A percentile compares a stretch with the other conserved stretches of the same genome.
phyloP scores from a whole-genome alignment of 1,140 invertebrate genomes.

The Diorhabda sublineata region DNA sequence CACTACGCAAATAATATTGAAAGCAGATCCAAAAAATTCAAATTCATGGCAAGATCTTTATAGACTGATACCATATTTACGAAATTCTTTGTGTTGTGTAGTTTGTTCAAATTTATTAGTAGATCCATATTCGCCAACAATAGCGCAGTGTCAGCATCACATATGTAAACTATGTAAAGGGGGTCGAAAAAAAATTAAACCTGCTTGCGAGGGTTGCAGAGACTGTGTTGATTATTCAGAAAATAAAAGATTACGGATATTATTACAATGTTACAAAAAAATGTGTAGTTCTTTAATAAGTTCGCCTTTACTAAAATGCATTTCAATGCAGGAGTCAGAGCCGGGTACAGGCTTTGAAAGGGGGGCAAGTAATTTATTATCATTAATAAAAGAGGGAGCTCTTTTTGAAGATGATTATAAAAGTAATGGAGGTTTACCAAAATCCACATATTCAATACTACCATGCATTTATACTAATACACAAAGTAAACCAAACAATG shows the following conservation, averaged over 20 bases:
- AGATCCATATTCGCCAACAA: slow-evolving; percentile 75
- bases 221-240: slow-evolving; percentile 78
- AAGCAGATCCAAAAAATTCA: slow-evolving; percentile 64
- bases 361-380: slow-evolving; percentile 56
- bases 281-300: slow-evolving; percentile 77
- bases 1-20: slow-evolving; percentile 73
- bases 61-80: slow-evolving; percentile 74
- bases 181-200: slow-evolving; percentile 78
- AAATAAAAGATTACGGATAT: slow-evolving; percentile 74
- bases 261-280: slow-evolving; percentile 84
- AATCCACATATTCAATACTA: slow-evolving; percentile 67
- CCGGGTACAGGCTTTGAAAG: slow-evolving; percentile 43
- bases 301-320: slow-evolving; percentile 63
- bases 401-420: slow-evolving; percentile 74
- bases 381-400: slow-evolving; percentile 74
- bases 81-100: slow-evolving; percentile 82
- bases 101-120: slow-evolving; percentile 80
- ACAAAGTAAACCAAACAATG: slow-evolving; percentile 27
- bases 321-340: slow-evolving; percentile 54
- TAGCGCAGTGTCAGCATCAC: slow-evolving; percentile 82
- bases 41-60: slow-evolving; percentile 76
- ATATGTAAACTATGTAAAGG: slow-evolving; percentile 78
- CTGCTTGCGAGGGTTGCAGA: slow-evolving; percentile 79
- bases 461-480: slow-evolving; percentile 69
- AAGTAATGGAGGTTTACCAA: slow-evolving; percentile 62